Base-by-base conservation (phyloP, 2,113 vertebrate genomes). In the Jaculus jaculus region DNA sequence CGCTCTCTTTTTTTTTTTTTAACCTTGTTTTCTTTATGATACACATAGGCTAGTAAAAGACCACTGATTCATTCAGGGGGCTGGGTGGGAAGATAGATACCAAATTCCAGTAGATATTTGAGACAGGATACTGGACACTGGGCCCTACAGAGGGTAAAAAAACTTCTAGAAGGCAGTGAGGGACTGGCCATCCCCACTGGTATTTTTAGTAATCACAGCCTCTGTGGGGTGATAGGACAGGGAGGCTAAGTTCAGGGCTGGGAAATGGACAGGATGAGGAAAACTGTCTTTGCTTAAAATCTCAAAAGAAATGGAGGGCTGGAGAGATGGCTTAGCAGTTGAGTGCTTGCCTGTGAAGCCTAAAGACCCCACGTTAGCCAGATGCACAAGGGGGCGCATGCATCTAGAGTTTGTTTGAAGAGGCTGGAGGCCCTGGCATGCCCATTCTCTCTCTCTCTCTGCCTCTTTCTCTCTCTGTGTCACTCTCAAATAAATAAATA, bases 41-140 rank as follows among this genome's bases (percentile, higher is more conserved):
- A 71, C 3, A 0, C 2, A 3, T 0, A 11, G 9, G 26, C 28
- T 24, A 11, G 68, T 37, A 73, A 68, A n/a, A 24, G 34, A 42
- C 34, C 24, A 6, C 60, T n/a, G 42, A n/a, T n/a, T n/a, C n/a
- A 18, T 24, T 5, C 11, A 69, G 1, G 37, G 47, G 37, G 16
- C 17, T 10, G 13, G 30, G 28, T 10, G 28, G 23, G 71, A 61
- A 42, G 26, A 21, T 2, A 6, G 20, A 11, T 51, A 68, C 32
- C 0, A 0, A 30, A 4, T 12, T 32, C 21, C 18, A 26, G 1
- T 5, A 32, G 24, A 11, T 3, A 3, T 6, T 9, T 10, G 9
- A 7, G 72, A 16, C 6, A 21, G 28, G 75, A 34, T 18, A 10
- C 60, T 2, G 30, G 28, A 9, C 39, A 5, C 47, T 5, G 0